Percentiles rank a stretch among this genome's conserved stretches.
Evolutionary conservation across 2,113 vertebrate genomes (phyloP).

Genomic region (Bagarius yarrelli): DNA sequence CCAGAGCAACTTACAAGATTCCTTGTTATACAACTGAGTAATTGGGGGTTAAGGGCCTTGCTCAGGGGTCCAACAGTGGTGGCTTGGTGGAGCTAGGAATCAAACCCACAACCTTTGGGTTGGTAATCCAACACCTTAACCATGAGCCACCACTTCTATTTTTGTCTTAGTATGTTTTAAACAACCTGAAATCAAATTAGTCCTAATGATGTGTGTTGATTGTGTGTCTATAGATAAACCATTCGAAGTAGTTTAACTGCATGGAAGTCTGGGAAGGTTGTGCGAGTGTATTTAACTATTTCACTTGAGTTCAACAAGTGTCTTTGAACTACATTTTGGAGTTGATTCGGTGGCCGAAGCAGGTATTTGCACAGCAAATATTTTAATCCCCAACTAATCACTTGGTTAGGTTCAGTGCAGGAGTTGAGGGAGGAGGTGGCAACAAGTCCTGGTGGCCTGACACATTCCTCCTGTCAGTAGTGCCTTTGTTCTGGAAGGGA

Average conservation of each 20-base stretch:
- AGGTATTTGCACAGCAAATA: constrained; percentile 81
- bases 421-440: constrained; percentile 35
- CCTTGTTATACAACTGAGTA: no score
- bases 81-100: no score
- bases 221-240: constrained; percentile 21
- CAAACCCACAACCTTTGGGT: no score
- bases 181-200: background rate
- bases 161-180: background rate
- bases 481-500: constrained; percentile 65
- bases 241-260: constrained; percentile 29
- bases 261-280: constrained; percentile 56
- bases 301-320: constrained; percentile 62
- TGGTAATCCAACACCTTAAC: no score
- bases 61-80: no score
- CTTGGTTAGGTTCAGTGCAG: constrained; percentile 70
- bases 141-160: no score
- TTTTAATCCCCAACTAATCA: constrained; percentile 81
- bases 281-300: constrained; percentile 66
- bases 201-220: constrained; percentile 14
- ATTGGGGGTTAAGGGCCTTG: no score
- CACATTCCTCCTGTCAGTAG: constrained; percentile 72
- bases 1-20: no score
- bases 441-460: constrained; percentile 63
- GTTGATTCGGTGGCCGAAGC: constrained; percentile 68
- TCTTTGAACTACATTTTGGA: constrained; percentile 74